Base-by-base conservation (phyloP, 2,797 vertebrate genomes). In the Tympanoctomys barrerae region DNA sequence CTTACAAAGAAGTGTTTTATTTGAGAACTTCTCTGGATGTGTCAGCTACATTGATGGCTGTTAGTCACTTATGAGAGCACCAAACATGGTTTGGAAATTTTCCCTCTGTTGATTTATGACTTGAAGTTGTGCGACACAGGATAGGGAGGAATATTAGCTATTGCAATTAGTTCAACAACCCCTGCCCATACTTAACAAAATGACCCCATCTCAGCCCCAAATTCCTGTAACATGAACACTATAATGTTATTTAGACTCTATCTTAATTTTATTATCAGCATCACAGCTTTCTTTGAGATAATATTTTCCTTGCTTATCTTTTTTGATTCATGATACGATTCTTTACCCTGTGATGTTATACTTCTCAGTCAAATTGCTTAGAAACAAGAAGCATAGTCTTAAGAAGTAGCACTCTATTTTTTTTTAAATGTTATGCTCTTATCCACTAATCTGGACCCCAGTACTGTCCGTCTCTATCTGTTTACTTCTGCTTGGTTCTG, bases 261-360 rank as follows among this genome's bases (percentile, higher is more conserved):
- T 85, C 93, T 91, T 73, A 68, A 49, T 31, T 89, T 89, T 83
- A 89, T 91, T 77, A 78, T 91, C 71, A 93, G 49, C n/a, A 87
- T 71, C 61, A 91, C 39, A 94, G 21, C 4, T 90, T 91, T n/a
- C 24, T 84, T 92, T 91, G 46, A 79, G 62, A 33, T 82, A 46
- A 0, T 88, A 71, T 66, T 66, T 78, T 86, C 26, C 22, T 64
- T 6, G 42, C 49, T 39, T 61, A 57, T 49, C 52, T 49, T 42
- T 70, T 84, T 95, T 92, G 54, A 91, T 93, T 19, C 22, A 33
- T 52, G 33, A 42, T 26, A 9, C n/a, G 79, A 13, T 89, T 85
- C 22, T 96, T 95, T 89, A 11, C 24, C 33, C n/a, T 59, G 64
- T 89, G 42, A 42, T 42, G 11, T 13, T 82, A 1, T 18, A 93